Evolutionary conservation across 2,888 invertebrate genomes (phyloP).

Genomic region (Sminthurinus aureus): DNA sequence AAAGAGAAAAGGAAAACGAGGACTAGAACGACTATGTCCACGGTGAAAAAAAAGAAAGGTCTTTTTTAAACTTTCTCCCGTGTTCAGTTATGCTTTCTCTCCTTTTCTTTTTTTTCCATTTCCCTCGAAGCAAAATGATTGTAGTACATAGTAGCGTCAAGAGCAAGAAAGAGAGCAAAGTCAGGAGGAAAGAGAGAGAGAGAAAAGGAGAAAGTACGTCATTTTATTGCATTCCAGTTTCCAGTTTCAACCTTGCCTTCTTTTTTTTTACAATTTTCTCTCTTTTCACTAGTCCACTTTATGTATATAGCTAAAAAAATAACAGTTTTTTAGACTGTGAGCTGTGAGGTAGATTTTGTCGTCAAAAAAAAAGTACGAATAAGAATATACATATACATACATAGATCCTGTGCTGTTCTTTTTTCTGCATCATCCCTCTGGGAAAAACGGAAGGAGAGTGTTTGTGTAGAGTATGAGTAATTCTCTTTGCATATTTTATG

Average conservation of each 20-base stretch:
- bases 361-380: not conserved
- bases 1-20: too few relatives aligned
- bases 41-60: not conserved
- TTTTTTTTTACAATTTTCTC: not conserved
- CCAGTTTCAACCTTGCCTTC: not conserved
- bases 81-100: constrained; percentile 11
- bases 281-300: not conserved
- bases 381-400: not conserved
- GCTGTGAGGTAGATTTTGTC: not conserved
- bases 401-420: not conserved
- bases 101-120: not conserved
- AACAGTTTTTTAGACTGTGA: not conserved
- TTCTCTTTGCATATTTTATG: not conserved
- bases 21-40: not conserved
- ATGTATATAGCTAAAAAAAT: not conserved
- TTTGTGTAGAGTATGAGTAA: not conserved
- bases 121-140: constrained; percentile 7
- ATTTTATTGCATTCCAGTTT: constrained; percentile 15
- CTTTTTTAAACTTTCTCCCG: constrained; percentile 15
- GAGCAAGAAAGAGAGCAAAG: not conserved
- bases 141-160: not conserved
- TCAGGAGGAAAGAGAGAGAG: not conserved
- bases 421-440: too few relatives aligned
- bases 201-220: constrained; percentile 8
- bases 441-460: not conserved